These are phyloP conservation scores for Sebastolobus alascanus DNA, from an alignment of 2,797 vertebrate genomes.

Conservation along the genomic window DNA sequence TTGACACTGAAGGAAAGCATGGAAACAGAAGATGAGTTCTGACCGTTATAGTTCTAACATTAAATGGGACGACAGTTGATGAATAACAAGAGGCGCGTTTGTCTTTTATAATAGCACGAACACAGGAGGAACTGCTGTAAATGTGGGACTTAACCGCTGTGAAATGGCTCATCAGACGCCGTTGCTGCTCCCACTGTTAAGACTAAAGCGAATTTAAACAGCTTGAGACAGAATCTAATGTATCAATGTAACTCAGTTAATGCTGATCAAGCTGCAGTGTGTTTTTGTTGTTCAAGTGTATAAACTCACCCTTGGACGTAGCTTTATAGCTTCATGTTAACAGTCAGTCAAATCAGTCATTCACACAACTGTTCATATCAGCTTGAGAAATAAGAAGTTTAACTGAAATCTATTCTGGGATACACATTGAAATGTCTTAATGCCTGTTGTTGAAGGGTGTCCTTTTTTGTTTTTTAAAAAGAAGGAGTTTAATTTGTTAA, in stretches of 20 bases:
- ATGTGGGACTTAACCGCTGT: slow-evolving; percentile 44
- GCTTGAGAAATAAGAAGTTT: slow-evolving; percentile 3
- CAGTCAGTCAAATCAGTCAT: not conserved
- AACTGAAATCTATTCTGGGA: slow-evolving; percentile 29
- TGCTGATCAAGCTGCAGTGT: slow-evolving; percentile 8
- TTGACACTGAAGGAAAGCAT: not conserved
- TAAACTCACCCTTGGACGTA: slow-evolving; percentile 22
- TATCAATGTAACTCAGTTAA: slow-evolving; percentile 20
- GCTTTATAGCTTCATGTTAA: not conserved
- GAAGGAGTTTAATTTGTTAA: slow-evolving; percentile 8
- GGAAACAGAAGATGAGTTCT: not conserved
- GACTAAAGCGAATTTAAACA: slow-evolving; percentile 5
- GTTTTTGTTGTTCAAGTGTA: slow-evolving; percentile 10
- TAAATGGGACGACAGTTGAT: not conserved
- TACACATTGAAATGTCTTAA: slow-evolving; percentile 61
- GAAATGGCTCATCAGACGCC: slow-evolving; percentile 34
- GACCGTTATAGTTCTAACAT: not conserved
- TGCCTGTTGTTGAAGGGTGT: slow-evolving; percentile 24
- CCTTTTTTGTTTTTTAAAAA: not conserved
- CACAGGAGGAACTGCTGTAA: slow-evolving; percentile 25
- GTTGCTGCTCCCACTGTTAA: slow-evolving; percentile 31
- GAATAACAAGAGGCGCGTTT: not conserved
- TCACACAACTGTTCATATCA: slow-evolving; percentile 11
- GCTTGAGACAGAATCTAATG: slow-evolving; percentile 20
- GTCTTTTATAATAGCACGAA: not conserved